phyloP scores from a whole-genome alignment of 2,888 invertebrate species.

The Eumacrocentrus americanus region DNA sequence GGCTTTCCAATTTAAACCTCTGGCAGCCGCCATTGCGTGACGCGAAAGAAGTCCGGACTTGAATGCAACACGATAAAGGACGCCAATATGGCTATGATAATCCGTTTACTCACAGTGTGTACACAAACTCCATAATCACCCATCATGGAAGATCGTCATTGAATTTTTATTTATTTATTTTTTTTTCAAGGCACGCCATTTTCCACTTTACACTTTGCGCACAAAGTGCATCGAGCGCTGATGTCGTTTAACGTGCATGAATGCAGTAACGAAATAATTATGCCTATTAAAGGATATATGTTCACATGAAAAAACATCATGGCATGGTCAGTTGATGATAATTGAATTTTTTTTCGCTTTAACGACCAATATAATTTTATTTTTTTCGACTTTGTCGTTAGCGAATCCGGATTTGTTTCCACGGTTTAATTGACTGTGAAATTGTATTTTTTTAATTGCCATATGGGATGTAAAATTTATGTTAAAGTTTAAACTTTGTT shows the following conservation, averaged over 20 bases:
- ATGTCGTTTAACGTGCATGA: neutral
- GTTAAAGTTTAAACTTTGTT: too few species aligned
- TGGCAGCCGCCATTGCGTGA: constrained; percentile 15
- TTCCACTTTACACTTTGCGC: constrained; percentile 8
- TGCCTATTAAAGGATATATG: neutral
- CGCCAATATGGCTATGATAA: neutral
- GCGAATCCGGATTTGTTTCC: neutral
- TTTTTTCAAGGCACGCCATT: neutral
- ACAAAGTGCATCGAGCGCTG: neutral
- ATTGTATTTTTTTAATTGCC: neutral
- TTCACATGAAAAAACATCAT: neutral
- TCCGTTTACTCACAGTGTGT: constrained; percentile 21
- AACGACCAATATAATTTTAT: neutral
- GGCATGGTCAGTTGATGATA: neutral
- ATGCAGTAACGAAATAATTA: neutral
- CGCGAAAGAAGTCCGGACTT: too few species aligned
- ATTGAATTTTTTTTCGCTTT: neutral
- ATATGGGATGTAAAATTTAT: too few species aligned
- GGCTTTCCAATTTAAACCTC: constrained; percentile 21
- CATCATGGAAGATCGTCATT: neutral
- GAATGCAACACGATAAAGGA: too few species aligned
- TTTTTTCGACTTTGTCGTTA: too few species aligned
- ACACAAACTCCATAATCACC: neutral
- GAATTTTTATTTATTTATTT: constrained; percentile 1
- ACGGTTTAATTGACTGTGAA: neutral